Evolutionary conservation across 2,797 vertebrate genomes (phyloP), one percentile per base, ranked within the genome.

Genomic region (Bryconaethiops microstoma): DNA sequence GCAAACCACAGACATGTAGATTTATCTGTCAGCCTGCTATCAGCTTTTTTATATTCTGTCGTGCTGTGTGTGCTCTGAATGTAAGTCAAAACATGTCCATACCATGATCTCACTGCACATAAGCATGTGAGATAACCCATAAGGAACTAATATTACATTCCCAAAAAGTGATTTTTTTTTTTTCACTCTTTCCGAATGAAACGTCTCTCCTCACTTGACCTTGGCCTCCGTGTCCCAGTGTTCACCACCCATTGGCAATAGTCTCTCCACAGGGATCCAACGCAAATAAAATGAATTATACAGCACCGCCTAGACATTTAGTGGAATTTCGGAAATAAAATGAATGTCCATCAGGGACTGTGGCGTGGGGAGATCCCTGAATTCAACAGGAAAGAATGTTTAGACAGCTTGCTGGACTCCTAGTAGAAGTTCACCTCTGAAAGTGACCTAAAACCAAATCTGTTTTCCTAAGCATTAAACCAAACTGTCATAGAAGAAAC

Each of bases 1-100:
- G 75, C 74, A 86, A 90, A 89, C 88, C 86, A 78, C 86, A 87
- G 83, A 76, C 63, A 64, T 74, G 79, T 45, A 78, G 74, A 78
- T 42, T 50, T 60, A 55, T 69, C 17, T 60, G 73, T 81, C 17
- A 57, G 35, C 25, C 16, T 80, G 60, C 81, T 84, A 83, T 54
- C 70, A 69, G 4, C 69, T 7, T 29, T 17, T 54, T 14, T 35
- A 54, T 25, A 17, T 16, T 71, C 9, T 62, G 71, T 72, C 8
- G 64, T 14, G 23, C 57, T 4, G 42, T 16, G 42, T 13, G 57
- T 62, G 42, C 48, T 39, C 35, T 76, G 74, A 83, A 87, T 85
- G 45, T 67, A 84, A 83, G 85, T 86, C 82, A 84, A 83, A 80
- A 75, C 79, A n/a, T 84, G 69, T 39, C 84, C 71, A 82, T 52